A percentile compares a stretch with the other conserved stretches of the same genome.
Conservation (phyloP, 2,113 vertebrate genomes). For the Terrapene triunguis region DNA sequence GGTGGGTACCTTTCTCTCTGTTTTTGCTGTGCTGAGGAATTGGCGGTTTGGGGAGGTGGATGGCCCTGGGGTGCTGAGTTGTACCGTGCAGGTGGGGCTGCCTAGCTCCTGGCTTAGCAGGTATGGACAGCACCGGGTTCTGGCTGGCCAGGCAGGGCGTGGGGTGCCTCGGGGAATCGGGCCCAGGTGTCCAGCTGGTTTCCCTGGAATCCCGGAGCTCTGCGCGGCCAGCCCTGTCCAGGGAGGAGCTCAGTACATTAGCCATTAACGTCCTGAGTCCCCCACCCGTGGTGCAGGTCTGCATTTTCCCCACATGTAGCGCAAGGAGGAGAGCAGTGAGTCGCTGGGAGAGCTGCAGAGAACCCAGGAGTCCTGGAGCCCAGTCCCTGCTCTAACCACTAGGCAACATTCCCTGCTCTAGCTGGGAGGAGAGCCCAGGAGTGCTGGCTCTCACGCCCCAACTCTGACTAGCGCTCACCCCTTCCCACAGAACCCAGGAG, state of each 20-base stretch:
- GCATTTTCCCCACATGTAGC: not conserved
- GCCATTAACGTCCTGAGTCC: too few species aligned
- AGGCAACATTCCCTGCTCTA: not conserved
- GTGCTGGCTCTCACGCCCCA: not conserved
- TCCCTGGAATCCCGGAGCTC: not conserved
- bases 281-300: too few species aligned
- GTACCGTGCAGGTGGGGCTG: too few species aligned
- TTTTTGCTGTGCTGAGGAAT: too few species aligned
- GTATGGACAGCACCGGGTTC: too few species aligned
- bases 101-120: too few species aligned
- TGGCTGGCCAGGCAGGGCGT: too few species aligned
- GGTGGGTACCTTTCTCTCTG: too few species aligned
- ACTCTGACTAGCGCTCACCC: not conserved
- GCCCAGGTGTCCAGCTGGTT: not conserved
- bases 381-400: accelerated
- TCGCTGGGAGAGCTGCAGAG: not conserved
- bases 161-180: too few species aligned
- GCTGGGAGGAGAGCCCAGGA: not conserved
- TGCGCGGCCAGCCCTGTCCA: not conserved
- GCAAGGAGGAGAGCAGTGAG: too few species aligned
- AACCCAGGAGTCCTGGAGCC: not conserved
- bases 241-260: not conserved
- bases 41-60: too few species aligned
- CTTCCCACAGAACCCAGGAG: not conserved
- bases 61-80: too few species aligned